Conservation (phyloP, 2,888 invertebrate species). For the Caradrina kadenii region DNA sequence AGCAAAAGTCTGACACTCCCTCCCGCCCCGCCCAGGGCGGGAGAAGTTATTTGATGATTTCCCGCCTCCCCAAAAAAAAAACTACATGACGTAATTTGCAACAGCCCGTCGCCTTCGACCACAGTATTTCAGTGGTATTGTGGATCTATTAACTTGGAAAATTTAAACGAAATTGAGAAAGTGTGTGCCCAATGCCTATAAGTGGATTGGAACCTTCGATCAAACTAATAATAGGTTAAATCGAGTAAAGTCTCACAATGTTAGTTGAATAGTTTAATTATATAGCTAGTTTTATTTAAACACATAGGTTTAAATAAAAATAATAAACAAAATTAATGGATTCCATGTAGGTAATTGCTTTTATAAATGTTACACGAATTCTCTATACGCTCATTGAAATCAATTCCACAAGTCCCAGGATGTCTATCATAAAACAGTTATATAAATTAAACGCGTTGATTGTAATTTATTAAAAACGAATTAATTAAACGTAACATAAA, state of each 20-base stretch:
- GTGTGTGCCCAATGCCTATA: no score
- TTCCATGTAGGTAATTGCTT: neutral
- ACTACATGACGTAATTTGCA: neutral
- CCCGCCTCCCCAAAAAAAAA: no score
- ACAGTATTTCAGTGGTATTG: no score
- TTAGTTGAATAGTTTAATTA: no score
- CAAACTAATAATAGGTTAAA: neutral
- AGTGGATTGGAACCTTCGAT: neutral
- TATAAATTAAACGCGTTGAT: slow-evolving; percentile 26
- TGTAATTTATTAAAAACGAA: slow-evolving; percentile 29
- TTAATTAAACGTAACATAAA: no score
- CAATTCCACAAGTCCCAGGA: slow-evolving; percentile 46
- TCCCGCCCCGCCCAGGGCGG: no score
- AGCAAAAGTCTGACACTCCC: no score
- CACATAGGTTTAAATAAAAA: neutral
- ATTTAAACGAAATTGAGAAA: no score
- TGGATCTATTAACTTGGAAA: no score
- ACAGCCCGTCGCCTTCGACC: neutral
- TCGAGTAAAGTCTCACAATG: no score
- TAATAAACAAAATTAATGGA: neutral
- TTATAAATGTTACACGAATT: slow-evolving; percentile 17
- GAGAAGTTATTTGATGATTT: no score
- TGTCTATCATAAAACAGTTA: slow-evolving; percentile 22
- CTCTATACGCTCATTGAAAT: slow-evolving; percentile 38
- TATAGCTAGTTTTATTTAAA: no score